Percentiles rank a stretch among this genome's conserved stretches.
These are phyloP conservation scores for Drosophila setosimentum DNA, from an alignment of 2,888 invertebrate genomes.

Conservation along the genomic window DNA sequence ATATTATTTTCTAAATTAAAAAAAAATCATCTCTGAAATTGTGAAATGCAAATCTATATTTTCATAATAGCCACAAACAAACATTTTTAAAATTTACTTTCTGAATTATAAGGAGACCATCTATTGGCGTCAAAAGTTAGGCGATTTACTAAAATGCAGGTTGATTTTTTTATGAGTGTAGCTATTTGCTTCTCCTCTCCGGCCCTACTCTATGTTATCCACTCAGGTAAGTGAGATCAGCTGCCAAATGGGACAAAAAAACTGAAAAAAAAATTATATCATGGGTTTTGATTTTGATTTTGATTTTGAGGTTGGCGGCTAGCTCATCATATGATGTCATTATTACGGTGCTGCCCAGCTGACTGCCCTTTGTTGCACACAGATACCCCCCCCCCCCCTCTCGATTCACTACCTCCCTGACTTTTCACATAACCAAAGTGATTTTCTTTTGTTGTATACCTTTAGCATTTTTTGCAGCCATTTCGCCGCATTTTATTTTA, in stretches of 20 bases:
- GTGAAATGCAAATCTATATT: neutral
- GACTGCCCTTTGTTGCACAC: conserved; percentile 47
- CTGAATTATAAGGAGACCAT: neutral
- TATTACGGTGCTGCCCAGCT: conserved; percentile 60
- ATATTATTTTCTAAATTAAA: neutral
- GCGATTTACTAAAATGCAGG: neutral
- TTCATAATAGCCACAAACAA: neutral
- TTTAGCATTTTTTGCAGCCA: conserved; percentile 42
- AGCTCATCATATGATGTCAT: conserved; percentile 67
- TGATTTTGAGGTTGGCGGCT: conserved; percentile 59
- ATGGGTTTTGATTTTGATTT: conserved; percentile 75
- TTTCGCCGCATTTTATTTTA: conserved; percentile 74
- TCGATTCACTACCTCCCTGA: neutral
- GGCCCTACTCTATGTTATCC: neutral
- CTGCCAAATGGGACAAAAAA: conserved; percentile 35
- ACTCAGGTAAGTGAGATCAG: conserved; percentile 50
- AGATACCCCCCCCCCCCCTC: neutral
- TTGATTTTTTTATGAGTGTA: neutral
- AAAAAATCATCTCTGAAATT: neutral
- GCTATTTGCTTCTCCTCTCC: conserved; percentile 32
- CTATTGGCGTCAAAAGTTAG: neutral
- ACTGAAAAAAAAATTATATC: conserved; percentile 67
- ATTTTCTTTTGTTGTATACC: conserved; percentile 59
- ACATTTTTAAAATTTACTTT: neutral
- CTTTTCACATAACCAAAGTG: conserved; percentile 6